phyloP scores from a whole-genome alignment of 2,113 vertebrate species.

The Synchiropus splendidus region DNA sequence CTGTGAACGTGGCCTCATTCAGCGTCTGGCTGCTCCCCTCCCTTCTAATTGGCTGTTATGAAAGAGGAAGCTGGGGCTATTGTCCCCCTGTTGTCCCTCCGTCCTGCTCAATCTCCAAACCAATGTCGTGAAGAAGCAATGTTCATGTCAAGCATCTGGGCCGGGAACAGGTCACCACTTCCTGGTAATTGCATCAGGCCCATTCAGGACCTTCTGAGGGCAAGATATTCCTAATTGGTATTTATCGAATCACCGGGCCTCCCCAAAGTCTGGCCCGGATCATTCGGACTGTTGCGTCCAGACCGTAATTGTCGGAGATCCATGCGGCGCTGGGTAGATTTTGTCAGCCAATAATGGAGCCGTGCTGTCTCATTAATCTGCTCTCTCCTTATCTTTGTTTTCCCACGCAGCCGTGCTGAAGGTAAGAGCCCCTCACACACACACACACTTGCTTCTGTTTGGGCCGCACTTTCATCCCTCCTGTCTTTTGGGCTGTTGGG shows the following conservation, averaged over 20 bases:
- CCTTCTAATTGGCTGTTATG: constrained; percentile 40
- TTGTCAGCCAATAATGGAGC: constrained; percentile 18
- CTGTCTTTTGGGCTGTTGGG: neutral
- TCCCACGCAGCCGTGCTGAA: constrained; percentile 57
- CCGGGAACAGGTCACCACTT: constrained; percentile 36
- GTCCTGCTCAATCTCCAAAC: constrained; percentile 30
- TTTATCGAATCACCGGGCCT: constrained; percentile 52
- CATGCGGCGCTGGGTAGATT: constrained; percentile 10
- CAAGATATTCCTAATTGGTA: constrained; percentile 41
- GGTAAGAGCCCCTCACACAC: constrained; percentile 56
- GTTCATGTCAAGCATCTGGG: constrained; percentile 40
- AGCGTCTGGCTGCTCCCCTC: constrained; percentile 25
- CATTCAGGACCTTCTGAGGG: constrained; percentile 28
- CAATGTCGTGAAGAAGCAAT: constrained; percentile 44
- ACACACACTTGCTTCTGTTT: neutral
- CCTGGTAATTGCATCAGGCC: constrained; percentile 50
- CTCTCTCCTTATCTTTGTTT: constrained; percentile 11
- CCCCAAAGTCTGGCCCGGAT: constrained; percentile 31
- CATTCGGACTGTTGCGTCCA: constrained; percentile 7
- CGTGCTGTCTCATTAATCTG: constrained; percentile 32
- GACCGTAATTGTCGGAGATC: constrained; percentile 20
- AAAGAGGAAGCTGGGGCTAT: constrained; percentile 31
- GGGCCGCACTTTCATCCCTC: neutral
- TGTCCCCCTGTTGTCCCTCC: constrained; percentile 6
- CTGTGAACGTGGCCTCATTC: constrained; percentile 37